These are phyloP conservation scores for Pachycephus smyrnensis DNA, from an alignment of 2,888 invertebrate species.

Conservation along the genomic window DNA sequence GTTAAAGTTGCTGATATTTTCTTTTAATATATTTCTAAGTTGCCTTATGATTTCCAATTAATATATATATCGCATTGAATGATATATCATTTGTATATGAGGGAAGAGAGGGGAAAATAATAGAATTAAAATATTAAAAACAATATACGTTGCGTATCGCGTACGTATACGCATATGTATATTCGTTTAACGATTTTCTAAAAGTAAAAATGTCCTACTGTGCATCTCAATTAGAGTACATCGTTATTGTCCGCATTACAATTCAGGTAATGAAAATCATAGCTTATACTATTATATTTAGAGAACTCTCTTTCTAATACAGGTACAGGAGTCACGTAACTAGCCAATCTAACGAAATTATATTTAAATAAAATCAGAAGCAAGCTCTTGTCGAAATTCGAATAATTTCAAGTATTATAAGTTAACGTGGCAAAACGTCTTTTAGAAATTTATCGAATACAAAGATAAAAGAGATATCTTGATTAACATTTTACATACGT, in stretches of 20 bases:
- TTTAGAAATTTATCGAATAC: background rate
- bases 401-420: background rate
- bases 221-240: background rate
- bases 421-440: background rate
- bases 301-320: background rate
- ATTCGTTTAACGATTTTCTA: background rate
- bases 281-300: background rate
- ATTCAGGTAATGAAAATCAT: background rate
- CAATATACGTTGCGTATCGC: background rate
- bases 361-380: background rate
- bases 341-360: background rate
- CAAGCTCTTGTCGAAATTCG: background rate
- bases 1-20: too few relatives aligned
- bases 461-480: background rate
- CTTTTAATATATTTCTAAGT: too few relatives aligned
- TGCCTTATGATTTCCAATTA: too few relatives aligned
- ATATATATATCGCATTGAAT: background rate
- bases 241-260: background rate
- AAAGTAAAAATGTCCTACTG: background rate
- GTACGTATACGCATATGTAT: background rate
- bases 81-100: background rate
- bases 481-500: background rate
- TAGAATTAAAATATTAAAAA: background rate
- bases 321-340: background rate
- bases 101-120: background rate